Evolutionary conservation across 2,888 invertebrate species (phyloP), one percentile per base, ranked within the genome.

Genomic region (Panzeria rudis): DNA sequence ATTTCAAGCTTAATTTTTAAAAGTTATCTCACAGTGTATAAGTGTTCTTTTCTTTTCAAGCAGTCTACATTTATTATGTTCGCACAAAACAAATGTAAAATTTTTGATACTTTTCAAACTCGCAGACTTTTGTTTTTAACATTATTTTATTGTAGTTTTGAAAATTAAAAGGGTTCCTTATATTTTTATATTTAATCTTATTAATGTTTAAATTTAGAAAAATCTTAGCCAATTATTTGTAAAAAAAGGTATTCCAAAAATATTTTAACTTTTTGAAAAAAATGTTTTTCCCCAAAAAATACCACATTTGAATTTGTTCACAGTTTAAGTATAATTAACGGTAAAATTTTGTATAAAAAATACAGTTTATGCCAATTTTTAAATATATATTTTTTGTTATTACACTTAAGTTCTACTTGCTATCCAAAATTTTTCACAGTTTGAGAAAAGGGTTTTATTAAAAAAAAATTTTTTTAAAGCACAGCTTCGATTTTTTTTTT

Each of bases 241-340:
- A 38, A 59, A 71, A 75, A 47, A n/a, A n/a, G n/a, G 44, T 75
- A 6, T 56, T 84, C 71, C 32, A 84, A 84, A 84, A 84, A 84
- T 84, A 84, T 71, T 64, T 75, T 52, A 25, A 50, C 2, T 29
- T 79, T 75, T 71, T 68, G 83, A 35, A 17, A 71, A 83, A 72
- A 38, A 6, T 41, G 38, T 68, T 17, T 44, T 62, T 76, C 52
- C 54, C 54, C 56, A 61, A 81, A 81, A 84, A 85, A 82, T 82
- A 85, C 82, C 85, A 82, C 82, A 85, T 78, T 82, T 59, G 8
- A 35, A 77, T 84, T 75, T 75, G 59, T 68, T 85, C 75, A 82
- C 82, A 82, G 78, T 69, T 85, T 75, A 54, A 6, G 20, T 52
- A 69, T 66, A 15, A 25, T 47, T 81, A 54, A 54, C 44, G 54